Conservation (phyloP, 2,113 vertebrate species). For the Gymnarchus niloticus region DNA sequence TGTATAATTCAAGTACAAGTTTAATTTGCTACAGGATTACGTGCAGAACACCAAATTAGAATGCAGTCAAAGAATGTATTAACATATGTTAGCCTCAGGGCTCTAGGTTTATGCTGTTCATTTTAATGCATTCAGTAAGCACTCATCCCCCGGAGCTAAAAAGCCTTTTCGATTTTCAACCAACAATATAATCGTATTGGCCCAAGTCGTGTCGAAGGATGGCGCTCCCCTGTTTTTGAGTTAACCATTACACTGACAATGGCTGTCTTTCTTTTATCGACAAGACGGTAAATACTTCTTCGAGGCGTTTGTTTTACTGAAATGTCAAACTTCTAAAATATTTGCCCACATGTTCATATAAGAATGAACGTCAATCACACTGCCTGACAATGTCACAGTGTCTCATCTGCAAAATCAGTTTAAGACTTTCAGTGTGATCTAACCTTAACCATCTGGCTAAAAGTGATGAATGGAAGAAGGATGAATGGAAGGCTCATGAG, state of each 20-base stretch:
- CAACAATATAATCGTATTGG: conserved; percentile 66
- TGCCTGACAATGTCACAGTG: neutral
- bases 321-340: neutral
- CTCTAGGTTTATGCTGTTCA: conserved; percentile 64
- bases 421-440: no score
- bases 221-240: conserved; percentile 57
- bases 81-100: conserved; percentile 74
- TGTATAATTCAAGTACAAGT: conserved; percentile 70
- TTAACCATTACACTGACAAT: conserved; percentile 57
- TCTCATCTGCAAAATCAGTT: neutral
- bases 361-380: no score
- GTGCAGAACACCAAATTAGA: conserved; percentile 71
- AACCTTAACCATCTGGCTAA: no score
- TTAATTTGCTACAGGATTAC: conserved; percentile 67
- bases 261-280: neutral
- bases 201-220: conserved; percentile 58
- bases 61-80: conserved; percentile 74
- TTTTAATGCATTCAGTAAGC: conserved; percentile 68
- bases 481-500: no score
- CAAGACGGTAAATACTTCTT: neutral
- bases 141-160: conserved; percentile 66
- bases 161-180: conserved; percentile 58
- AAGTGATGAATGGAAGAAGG: neutral
- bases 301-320: conserved; percentile 8
- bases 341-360: neutral